phyloP scores from a whole-genome alignment of 2,888 invertebrate species.

The Vanessa cardui region DNA sequence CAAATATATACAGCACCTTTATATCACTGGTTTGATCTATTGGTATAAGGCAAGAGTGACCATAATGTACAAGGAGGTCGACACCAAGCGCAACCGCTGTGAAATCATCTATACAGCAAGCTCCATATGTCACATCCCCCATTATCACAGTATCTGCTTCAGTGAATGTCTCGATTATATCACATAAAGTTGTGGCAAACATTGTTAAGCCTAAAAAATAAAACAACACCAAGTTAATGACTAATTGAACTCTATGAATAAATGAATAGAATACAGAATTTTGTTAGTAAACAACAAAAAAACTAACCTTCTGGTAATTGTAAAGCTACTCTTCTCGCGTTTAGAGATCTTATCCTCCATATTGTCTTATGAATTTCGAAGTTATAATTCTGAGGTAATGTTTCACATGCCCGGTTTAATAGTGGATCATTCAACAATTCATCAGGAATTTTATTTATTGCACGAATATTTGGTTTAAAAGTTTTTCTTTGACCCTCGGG shows the following conservation, averaged over 20 bases:
- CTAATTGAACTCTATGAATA: not conserved
- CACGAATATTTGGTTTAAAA: conserved; percentile 87
- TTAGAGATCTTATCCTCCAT: conserved; percentile 95
- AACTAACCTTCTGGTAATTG: conserved; percentile 96
- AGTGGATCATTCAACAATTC: conserved; percentile 89
- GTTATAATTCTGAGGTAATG: conserved; percentile 96
- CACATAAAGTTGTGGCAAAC: conserved; percentile 95
- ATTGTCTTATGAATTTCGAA: conserved; percentile 99
- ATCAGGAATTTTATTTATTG: conserved; percentile 90
- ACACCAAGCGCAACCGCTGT: conserved; percentile 95
- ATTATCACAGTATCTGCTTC: conserved; percentile 96
- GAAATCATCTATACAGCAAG: conserved; percentile 99
- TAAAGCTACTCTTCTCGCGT: conserved; percentile 93
- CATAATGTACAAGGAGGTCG: conserved; percentile 97
- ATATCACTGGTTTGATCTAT: conserved; percentile 92
- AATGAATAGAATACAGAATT: not conserved
- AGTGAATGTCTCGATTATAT: conserved; percentile 95
- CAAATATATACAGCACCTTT: conserved; percentile 98
- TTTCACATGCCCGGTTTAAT: conserved; percentile 87
- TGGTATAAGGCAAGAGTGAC: conserved; percentile 97
- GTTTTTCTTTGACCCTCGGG: conserved; percentile 88
- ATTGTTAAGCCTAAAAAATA: conserved; percentile 86
- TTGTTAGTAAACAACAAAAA: conserved; percentile 9
- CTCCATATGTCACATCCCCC: conserved; percentile 99
- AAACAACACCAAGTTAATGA: not conserved